These are phyloP conservation scores for Drosophila atroscutellata DNA, from an alignment of 2,888 invertebrate species.

Conservation along the genomic window DNA sequence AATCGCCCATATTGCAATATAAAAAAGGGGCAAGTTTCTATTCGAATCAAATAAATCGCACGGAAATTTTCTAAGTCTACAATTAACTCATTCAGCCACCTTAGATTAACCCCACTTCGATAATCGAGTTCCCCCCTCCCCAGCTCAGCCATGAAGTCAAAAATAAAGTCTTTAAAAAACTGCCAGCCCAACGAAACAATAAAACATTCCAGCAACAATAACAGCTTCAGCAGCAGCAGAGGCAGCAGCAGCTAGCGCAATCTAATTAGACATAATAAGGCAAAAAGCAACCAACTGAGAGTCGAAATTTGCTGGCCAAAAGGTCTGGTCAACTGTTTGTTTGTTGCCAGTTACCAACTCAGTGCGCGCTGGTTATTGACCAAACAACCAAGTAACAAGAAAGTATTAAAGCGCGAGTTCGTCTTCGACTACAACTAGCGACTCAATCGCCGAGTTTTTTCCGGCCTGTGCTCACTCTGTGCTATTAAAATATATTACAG, in stretches of 20 bases:
- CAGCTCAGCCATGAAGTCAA: conserved; percentile 17
- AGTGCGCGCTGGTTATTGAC: conserved; percentile 22
- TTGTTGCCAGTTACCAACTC: conserved; percentile 53
- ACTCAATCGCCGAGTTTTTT: conserved; percentile 46
- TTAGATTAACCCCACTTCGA: conserved; percentile 44
- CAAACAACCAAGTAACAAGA: conserved; percentile 18
- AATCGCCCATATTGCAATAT: conserved; percentile 73
- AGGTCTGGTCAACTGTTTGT: conserved; percentile 59
- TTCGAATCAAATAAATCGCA: conserved; percentile 27
- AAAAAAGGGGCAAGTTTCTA: background rate
- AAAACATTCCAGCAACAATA: conserved; percentile 37
- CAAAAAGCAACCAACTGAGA: conserved; percentile 43
- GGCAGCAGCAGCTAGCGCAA: conserved; percentile 48
- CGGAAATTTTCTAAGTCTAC: conserved; percentile 12
- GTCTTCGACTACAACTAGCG: conserved; percentile 18
- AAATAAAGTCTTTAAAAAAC: conserved; percentile 33
- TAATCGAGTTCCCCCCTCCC: conserved; percentile 28
- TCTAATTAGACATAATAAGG: conserved; percentile 80
- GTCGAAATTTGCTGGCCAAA: conserved; percentile 58
- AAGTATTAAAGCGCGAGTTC: conserved; percentile 20
- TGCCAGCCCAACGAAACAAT: conserved; percentile 28
- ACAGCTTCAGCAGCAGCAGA: conserved; percentile 25
- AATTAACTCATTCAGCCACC: conserved; percentile 44
- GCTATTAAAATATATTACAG: conserved; percentile 80
- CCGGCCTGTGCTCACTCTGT: conserved; percentile 36